Evolutionary conservation across 30 jellyfish, hydroid and myxozoan genomes (phyloP), one percentile per base, ranked within the genome.

Genomic region (Rhopilema esculentum): DNA sequence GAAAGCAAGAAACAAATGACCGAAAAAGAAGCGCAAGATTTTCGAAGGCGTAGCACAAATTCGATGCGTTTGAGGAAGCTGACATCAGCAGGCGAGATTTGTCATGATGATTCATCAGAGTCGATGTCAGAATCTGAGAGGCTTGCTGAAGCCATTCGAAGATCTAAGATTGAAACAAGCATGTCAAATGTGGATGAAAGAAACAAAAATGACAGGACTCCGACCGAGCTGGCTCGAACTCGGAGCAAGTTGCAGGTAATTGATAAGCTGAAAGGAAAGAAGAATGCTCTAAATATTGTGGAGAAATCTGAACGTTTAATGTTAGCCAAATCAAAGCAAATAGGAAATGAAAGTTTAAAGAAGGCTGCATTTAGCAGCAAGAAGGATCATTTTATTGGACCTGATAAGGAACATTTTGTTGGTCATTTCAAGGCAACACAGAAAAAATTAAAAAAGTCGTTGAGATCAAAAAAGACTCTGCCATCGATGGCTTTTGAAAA

Each of bases 71-170:
- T 85, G 75, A 83, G 94, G 50, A 73, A 68, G 68, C 71, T 85
- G 77, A 75, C 94, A 27, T 67, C 94, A 22, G 94, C 83, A n/a
- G 94, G 94, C 28, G 88, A 85, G 50, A 82, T 85, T 4, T 85
- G 94, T 40, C 94, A 33, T 65, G 94, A 75, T 26, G 94, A 85
- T 17, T 74, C 88, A 22, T 63, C 94, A 0, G 94, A 85, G 29
- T 80, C 90, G 29, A 73, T 85, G 94, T 73, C 94, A 22, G 94
- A 85, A 51, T 62, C 94, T 1, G 94, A 85, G 32, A 79, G 85
- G 62, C 50, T 85, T 22, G 88, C 80, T 23, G 94, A 85, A 23
- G 94, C 85, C 9, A 85, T 85, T 8, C 82, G 80, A 19, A 16
- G 94, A 50, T 85, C 94, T 32, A 85, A 85, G 51, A 8, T 85